These are phyloP conservation scores for Odontamblyopus lacepedii DNA, from an alignment of 2,797 vertebrate species.

Conservation along the genomic window DNA sequence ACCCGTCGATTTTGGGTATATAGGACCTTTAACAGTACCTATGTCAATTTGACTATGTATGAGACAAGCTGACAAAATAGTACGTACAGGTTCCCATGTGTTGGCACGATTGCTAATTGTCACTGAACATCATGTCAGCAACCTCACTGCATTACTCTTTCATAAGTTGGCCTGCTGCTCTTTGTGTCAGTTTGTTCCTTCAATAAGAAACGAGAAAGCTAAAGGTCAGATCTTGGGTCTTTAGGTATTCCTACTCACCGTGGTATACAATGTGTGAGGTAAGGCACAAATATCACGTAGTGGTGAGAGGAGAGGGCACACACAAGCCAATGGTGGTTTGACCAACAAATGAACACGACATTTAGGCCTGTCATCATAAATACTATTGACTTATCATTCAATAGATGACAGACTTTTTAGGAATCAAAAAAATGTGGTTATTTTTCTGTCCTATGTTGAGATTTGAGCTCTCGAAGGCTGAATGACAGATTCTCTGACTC, in stretches of 20 bases:
- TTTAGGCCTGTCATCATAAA: no score
- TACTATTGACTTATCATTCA: no score
- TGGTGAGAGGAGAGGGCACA: not conserved
- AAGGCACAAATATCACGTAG: conserved; percentile 2
- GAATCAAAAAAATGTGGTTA: no score
- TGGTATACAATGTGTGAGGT: conserved; percentile 15
- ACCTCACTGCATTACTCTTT: conserved; percentile 35
- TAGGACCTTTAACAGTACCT: conserved; percentile 13
- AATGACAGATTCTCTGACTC: no score
- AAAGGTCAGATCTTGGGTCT: conserved; percentile 57
- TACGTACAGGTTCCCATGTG: not conserved
- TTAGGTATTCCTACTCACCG: conserved; percentile 31
- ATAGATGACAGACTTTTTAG: no score
- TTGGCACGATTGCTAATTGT: conserved; percentile 32
- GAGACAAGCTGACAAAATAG: not conserved
- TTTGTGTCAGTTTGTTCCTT: conserved; percentile 33
- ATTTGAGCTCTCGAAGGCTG: no score
- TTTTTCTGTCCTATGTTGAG: no score
- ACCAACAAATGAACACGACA: not conserved
- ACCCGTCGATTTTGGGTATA: no score
- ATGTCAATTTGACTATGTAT: not conserved
- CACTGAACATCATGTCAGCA: conserved; percentile 21
- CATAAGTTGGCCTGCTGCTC: conserved; percentile 43
- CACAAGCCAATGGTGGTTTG: not conserved
- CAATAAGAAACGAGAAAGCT: conserved; percentile 35